Evolutionary conservation across 2,888 invertebrate species (phyloP).

Genomic region (Lepidochrysops patricia): DNA sequence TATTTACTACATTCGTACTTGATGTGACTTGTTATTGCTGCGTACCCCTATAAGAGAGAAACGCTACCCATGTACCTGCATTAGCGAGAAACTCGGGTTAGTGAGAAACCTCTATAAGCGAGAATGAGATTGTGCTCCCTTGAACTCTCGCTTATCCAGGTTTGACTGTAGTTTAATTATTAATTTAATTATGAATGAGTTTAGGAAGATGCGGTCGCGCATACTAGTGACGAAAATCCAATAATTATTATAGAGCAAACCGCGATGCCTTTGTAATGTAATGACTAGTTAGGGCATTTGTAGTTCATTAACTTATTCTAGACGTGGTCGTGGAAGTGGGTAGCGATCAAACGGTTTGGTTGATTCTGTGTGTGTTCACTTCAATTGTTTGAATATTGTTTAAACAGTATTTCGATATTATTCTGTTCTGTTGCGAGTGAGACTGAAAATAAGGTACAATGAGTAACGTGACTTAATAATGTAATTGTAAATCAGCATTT

Average conservation of each 20-base stretch:
- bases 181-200: constrained; percentile 68
- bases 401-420: constrained; percentile 68
- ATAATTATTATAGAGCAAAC: constrained; percentile 64
- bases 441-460: constrained; percentile 69
- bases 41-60: too few relatives aligned
- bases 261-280: constrained; percentile 66
- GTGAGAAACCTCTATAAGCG: too few relatives aligned
- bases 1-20: too few relatives aligned
- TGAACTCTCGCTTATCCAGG: too few relatives aligned
- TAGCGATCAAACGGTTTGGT: constrained; percentile 65
- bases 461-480: constrained; percentile 46
- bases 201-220: constrained; percentile 74
- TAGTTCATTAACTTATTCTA: constrained; percentile 69
- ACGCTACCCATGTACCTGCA: too few relatives aligned
- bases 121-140: too few relatives aligned
- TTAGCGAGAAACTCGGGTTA: too few relatives aligned
- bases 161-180: constrained; percentile 69
- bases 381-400: constrained; percentile 42
- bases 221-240: constrained; percentile 73
- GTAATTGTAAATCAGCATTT: constrained; percentile 53
- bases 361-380: constrained; percentile 40
- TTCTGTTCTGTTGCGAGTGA: constrained; percentile 66
- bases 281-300: constrained; percentile 68
- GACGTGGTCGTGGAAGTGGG: constrained; percentile 61
- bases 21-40: too few relatives aligned